Base-by-base conservation (phyloP, 2,797 vertebrate genomes). In the Macropus fuliginosus region DNA sequence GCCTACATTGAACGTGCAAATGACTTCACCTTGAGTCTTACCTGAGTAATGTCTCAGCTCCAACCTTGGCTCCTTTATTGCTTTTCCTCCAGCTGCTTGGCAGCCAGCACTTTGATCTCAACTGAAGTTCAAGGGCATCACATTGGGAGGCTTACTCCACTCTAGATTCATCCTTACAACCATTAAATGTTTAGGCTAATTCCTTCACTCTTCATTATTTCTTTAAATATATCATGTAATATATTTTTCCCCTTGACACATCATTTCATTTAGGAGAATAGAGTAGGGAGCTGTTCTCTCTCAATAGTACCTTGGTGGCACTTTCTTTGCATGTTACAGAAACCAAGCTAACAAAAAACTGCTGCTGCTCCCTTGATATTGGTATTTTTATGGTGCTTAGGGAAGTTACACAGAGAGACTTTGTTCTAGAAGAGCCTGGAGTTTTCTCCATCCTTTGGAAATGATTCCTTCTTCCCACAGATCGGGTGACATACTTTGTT, bases 361-460 rank as follows among this genome's bases (percentile, higher is more conserved):
- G 56, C 89, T 98, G 97, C 97, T 34, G 11, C 93, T 97, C 96
- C 97, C 90, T 24, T 81, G 74, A 13, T 27, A 93, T 92, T 92
- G 56, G 96, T 97, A 96, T 95, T 98, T 98, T 98, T 95, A 96
- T 98, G 96, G 97, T 98, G 97, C 95, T 96, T 97, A 87, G 93
- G 98, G 97, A 98, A 98, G 98, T 98, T 96, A 96, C 97, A 92
- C 96, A 97, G 98, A 97, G 97, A 94, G 97, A 98, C 97, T 95
- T 55, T 13, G 96, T 95, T 97, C 56, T 95, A 13, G 0, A 55
- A 93, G 90, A 98, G 91, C 93, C 96, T 91, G 55, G 95, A 92
- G 34, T 97, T 98, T 97, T 96, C 98, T 94, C 98, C 97, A 97
- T 95, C 96, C 96, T 95, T 94, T 93, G 87, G 93, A 94, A 96